Percentiles rank a stretch among this genome's conserved stretches.
phyloP scores from a whole-genome alignment of 2,888 invertebrate genomes.

The Vannuccia rotundouncinata region DNA sequence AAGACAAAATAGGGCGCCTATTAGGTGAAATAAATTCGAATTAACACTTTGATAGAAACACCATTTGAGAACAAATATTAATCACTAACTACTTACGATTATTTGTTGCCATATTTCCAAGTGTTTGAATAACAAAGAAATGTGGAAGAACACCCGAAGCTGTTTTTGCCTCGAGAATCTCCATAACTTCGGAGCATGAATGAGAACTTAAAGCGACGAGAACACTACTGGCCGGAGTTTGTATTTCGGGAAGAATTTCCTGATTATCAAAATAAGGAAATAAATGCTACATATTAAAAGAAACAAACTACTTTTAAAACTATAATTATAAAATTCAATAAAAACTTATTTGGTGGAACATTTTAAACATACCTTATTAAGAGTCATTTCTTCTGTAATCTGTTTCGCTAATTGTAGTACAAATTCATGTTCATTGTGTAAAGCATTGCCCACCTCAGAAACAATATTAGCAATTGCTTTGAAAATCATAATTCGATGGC shows the following conservation, averaged over 20 bases:
- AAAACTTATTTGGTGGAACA: too few relatives aligned
- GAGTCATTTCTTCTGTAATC: conserved; percentile 67
- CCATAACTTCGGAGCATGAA: conserved; percentile 73
- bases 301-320: neutral
- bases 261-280: conserved; percentile 42
- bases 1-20: neutral
- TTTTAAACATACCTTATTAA: conserved; percentile 56
- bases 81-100: conserved; percentile 25
- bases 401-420: conserved; percentile 64
- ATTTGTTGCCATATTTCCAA: conserved; percentile 63
- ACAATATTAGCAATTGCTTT: conserved; percentile 56
- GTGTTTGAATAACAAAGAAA: conserved; percentile 73
- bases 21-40: too few relatives aligned
- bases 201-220: conserved; percentile 74
- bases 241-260: conserved; percentile 68
- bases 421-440: conserved; percentile 61
- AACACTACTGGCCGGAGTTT: conserved; percentile 72
- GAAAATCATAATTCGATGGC: conserved; percentile 56
- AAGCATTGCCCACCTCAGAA: conserved; percentile 59
- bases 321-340: neutral
- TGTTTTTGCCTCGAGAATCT: conserved; percentile 67
- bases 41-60: too few relatives aligned
- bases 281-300: neutral
- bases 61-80: neutral
- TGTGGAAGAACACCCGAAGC: conserved; percentile 67